These are phyloP conservation scores for Melangyna quadrimaculata DNA, from an alignment of 2,888 invertebrate genomes.

Conservation along the genomic window DNA sequence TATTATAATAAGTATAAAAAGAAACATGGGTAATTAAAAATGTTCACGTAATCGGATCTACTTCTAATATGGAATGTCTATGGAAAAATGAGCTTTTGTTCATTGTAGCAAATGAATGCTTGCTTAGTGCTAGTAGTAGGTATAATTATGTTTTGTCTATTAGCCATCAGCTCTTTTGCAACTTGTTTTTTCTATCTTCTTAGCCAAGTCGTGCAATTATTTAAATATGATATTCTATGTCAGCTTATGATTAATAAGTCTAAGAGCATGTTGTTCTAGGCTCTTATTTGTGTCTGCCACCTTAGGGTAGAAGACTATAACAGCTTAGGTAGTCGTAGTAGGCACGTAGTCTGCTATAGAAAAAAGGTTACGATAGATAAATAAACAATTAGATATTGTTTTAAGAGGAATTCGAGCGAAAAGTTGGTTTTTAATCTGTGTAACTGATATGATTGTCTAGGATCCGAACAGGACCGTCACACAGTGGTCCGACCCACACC, in stretches of 20 bases:
- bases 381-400: not conserved
- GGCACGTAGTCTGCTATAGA: not conserved
- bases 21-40: slow-evolving; percentile 59
- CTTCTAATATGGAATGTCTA: slow-evolving; percentile 5
- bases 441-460: slow-evolving; percentile 58
- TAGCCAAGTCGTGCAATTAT: slow-evolving; percentile 30
- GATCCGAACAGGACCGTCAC: not conserved
- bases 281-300: not conserved
- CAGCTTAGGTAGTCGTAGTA: slow-evolving; percentile 3
- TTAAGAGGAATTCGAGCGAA: not conserved
- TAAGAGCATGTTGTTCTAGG: slow-evolving; percentile 30
- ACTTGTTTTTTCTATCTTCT: not conserved
- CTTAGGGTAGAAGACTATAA: slow-evolving; percentile 11
- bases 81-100: slow-evolving; percentile 42
- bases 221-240: slow-evolving; percentile 59
- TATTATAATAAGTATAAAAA: slow-evolving; percentile 55
- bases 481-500: too few relatives aligned
- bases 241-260: slow-evolving; percentile 45
- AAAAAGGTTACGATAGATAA: not conserved
- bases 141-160: slow-evolving; percentile 2
- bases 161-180: not conserved
- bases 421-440: slow-evolving; percentile 36
- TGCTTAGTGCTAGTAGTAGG: not conserved
- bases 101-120: slow-evolving; percentile 10
- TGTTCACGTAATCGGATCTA: slow-evolving; percentile 53